phyloP scores from a whole-genome alignment of 2,113 vertebrate species.

The Arvicanthis niloticus region DNA sequence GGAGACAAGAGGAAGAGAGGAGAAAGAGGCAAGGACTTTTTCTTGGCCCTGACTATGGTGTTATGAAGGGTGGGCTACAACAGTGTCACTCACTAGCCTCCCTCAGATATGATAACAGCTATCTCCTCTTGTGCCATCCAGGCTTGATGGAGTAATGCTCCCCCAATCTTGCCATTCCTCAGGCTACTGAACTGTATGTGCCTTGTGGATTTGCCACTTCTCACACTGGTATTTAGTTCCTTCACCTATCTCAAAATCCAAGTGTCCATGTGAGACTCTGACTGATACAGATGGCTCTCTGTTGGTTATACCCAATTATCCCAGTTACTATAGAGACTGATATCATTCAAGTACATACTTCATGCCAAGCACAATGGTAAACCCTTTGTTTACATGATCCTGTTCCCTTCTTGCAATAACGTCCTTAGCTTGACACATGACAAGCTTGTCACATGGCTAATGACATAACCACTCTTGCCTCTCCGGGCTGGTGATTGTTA shows the following conservation, averaged over 20 bases:
- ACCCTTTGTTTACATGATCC: background rate
- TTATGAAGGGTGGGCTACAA: background rate
- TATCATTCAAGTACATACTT: background rate
- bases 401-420: background rate
- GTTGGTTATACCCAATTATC: constrained; percentile 46
- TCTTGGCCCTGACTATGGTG: background rate
- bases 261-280: background rate
- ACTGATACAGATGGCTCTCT: background rate
- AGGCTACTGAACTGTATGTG: fast-evolving
- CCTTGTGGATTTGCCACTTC: background rate
- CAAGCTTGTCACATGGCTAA: background rate
- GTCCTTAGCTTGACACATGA: background rate
- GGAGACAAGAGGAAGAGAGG: background rate
- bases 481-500: background rate
- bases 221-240: background rate
- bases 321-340: constrained; percentile 16
- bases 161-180: fast-evolving
- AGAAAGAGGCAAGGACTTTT: background rate
- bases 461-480: background rate
- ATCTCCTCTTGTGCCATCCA: background rate
- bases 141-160: background rate
- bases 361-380: background rate
- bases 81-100: fast-evolving
- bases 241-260: background rate
- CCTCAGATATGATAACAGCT: too few relatives aligned